These are phyloP conservation scores for Galeopsomyia nigrocyanea DNA, from an alignment of 2,888 invertebrate species.

Conservation along the genomic window DNA sequence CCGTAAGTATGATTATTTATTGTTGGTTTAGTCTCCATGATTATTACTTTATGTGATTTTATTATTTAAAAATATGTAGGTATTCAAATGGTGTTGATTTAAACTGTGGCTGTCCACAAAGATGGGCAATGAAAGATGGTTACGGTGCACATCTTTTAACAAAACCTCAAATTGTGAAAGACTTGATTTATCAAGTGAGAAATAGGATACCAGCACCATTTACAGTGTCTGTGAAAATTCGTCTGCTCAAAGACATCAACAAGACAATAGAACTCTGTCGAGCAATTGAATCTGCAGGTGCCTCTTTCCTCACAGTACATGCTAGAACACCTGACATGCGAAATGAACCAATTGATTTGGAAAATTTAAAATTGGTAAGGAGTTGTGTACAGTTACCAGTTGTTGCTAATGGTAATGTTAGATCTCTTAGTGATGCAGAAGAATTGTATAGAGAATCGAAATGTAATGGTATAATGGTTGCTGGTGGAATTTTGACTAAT, in stretches of 20 bases:
- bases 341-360: constrained; percentile 79
- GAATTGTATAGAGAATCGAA: constrained; percentile 77
- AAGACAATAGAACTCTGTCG: constrained; percentile 85
- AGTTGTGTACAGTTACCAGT: constrained; percentile 84
- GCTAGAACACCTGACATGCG: constrained; percentile 91
- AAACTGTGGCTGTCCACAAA: constrained; percentile 98
- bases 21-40: constrained; percentile 15
- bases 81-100: constrained; percentile 94
- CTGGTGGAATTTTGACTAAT: constrained; percentile 90
- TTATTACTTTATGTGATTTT: constrained; percentile 11
- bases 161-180: constrained; percentile 86
- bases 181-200: constrained; percentile 83
- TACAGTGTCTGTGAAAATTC: constrained; percentile 92
- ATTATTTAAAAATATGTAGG: constrained; percentile 63
- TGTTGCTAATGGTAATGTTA: constrained; percentile 93
- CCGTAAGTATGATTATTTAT: constrained; percentile 72
- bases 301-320: constrained; percentile 90
- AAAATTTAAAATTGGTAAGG: constrained; percentile 80
- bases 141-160: constrained; percentile 88
- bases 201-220: constrained; percentile 81
- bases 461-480: constrained; percentile 91
- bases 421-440: constrained; percentile 79
- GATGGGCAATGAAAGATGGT: constrained; percentile 93
- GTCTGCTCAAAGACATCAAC: constrained; percentile 79
- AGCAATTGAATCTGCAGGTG: constrained; percentile 87